A percentile compares a stretch with the other conserved stretches of the same genome.
Evolutionary conservation across 1,140 invertebrate species (phyloP).

Genomic region (Caenorhabditis inopinata): DNA sequence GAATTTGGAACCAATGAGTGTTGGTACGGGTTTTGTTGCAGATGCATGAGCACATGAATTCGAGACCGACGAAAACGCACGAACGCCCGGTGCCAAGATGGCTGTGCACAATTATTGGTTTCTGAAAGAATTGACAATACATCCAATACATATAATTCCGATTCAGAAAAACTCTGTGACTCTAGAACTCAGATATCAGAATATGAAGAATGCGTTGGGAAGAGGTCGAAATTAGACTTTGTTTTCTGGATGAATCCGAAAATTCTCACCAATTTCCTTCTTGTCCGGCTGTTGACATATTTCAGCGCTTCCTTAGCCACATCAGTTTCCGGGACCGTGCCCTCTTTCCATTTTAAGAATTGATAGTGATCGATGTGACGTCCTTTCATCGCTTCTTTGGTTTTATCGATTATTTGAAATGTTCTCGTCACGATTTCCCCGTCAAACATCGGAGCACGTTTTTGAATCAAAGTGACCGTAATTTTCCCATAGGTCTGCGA

Average conservation of each 20-base stretch:
- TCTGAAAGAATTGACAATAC: too few relatives aligned
- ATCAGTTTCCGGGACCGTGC: not conserved
- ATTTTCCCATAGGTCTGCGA: too few relatives aligned
- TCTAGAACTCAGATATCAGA: not conserved
- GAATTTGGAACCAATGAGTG: not conserved
- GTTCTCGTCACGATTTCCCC: too few relatives aligned
- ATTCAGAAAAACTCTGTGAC: too few relatives aligned
- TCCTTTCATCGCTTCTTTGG: too few relatives aligned
- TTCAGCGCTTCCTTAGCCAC: not conserved
- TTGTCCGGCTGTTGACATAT: not conserved
- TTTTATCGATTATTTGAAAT: too few relatives aligned
- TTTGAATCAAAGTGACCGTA: too few relatives aligned
- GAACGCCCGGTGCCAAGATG: not conserved
- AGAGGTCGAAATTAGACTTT: not conserved
- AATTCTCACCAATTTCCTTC: too few relatives aligned
- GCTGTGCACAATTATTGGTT: not conserved
- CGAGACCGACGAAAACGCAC: not conserved
- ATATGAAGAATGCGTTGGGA: not conserved
- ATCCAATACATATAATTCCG: too few relatives aligned
- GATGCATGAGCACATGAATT: not conserved
- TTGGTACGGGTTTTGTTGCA: not conserved
- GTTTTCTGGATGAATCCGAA: too few relatives aligned
- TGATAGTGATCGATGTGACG: too few relatives aligned
- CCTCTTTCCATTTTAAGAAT: not conserved
- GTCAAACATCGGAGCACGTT: too few relatives aligned